Evolutionary conservation across 2,113 vertebrate genomes (phyloP), one percentile per base, ranked within the genome.

Genomic region (Nicator chloris): DNA sequence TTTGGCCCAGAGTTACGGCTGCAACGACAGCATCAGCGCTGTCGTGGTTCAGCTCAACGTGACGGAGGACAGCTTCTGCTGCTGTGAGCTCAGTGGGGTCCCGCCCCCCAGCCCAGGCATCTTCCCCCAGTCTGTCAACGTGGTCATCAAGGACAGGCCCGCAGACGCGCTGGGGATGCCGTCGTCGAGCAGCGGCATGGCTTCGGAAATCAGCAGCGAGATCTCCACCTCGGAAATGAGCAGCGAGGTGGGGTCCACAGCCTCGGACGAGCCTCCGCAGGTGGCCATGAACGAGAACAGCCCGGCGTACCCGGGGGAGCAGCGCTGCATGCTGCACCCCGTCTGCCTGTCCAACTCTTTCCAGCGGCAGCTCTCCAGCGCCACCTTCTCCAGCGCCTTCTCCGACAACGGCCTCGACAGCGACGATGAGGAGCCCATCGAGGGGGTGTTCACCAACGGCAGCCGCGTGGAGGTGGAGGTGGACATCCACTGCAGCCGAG

Each of bases 341-440:
- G 95, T 98, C 93, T 98, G 98, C 91, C 93, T 98, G 26, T 96
- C 98, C 6, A 96, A 95, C 68, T 98, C 99, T 23, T 99, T 99
- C 97, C 99, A 99, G 96, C 98, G 99, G 72, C 99, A 99, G 97
- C 98, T 99, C 60, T 99, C 99, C 80, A 99, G 99, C 8, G 99
- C 99, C 95, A 99, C 99, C 4, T 99, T 99, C 96, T 99, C 99
- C 91, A 99, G 99, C 91, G 99, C 99, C 60, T 98, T 99, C 92
- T 99, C 99, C 0, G 99, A 99, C 98, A 99, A 99, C 0, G 99
- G 99, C 79, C 98, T 99, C 17, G 99, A 99, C 98, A 99, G 99
- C 2, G 99, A 99, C 2, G 99, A 99, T 0, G 99, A 99, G 78
- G 99, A 99, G 88, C 99, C 99, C 5, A 99, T 99, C 1, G 99